phyloP scores from a whole-genome alignment of 2,113 vertebrate species.

The Scomber scombrus region DNA sequence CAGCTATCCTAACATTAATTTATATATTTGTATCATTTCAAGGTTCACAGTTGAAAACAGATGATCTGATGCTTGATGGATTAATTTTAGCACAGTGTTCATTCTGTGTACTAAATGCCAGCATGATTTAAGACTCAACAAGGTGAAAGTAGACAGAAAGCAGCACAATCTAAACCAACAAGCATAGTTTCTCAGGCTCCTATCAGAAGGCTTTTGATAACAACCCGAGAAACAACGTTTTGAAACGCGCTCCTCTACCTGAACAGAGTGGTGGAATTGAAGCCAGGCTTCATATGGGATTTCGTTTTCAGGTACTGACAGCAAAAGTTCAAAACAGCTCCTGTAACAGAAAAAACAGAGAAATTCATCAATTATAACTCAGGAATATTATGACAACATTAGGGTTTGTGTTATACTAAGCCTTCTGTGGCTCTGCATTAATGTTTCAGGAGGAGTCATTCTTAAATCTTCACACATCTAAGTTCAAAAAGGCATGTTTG shows the following conservation, averaged over 20 bases:
- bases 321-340: constrained; percentile 98
- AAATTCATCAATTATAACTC: not conserved
- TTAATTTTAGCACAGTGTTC: too few species aligned
- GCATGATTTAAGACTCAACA: constrained; percentile 8
- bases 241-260: constrained; percentile 83
- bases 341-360: constrained; percentile 80
- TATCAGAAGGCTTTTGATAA: constrained; percentile 1
- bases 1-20: not conserved
- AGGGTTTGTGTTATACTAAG: not conserved
- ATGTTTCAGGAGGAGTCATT: not conserved
- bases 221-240: too few species aligned
- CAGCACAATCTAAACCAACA: not conserved
- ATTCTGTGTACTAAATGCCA: too few species aligned
- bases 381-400: not conserved
- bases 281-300: constrained; percentile 92
- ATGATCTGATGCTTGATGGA: not conserved
- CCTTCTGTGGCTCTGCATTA: not conserved
- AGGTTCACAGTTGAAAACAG: not conserved
- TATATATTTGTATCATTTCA: too few species aligned
- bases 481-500: constrained; percentile 18
- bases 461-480: constrained; percentile 7
- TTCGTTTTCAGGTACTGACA: constrained; percentile 95
- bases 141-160: not conserved
- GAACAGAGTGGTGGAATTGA: constrained; percentile 93
- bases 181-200: not conserved